Evolutionary conservation across 2,888 invertebrate genomes (phyloP).

Genomic region (Lepetodrilus schrolli): DNA sequence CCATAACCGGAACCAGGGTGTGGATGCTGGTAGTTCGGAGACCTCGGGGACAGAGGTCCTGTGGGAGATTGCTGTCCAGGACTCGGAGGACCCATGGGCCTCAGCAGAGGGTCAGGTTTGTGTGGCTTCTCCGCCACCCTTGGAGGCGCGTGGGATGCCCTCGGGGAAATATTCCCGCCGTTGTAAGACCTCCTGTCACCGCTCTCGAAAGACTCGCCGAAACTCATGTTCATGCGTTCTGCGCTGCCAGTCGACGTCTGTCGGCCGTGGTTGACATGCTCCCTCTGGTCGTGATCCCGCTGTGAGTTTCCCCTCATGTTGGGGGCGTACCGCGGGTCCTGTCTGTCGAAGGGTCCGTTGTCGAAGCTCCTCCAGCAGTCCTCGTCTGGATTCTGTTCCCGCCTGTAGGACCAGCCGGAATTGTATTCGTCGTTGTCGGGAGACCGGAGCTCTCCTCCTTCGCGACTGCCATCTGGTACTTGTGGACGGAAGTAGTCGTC

Average conservation of each 20-base stretch:
- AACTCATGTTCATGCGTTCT: constrained; percentile 23
- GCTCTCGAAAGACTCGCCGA: background rate
- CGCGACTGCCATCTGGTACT: constrained; percentile 21
- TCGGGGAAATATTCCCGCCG: background rate
- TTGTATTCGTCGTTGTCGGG: constrained; percentile 22
- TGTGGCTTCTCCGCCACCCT: constrained; percentile 35
- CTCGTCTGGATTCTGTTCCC: constrained; percentile 32
- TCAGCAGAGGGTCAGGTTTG: constrained; percentile 7
- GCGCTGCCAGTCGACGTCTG: constrained; percentile 18
- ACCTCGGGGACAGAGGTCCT: constrained; percentile 37
- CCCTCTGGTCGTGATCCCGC: background rate
- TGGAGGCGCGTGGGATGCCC: constrained; percentile 27
- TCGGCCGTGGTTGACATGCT: background rate
- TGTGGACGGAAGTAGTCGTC: constrained; percentile 51
- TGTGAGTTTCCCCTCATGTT: background rate
- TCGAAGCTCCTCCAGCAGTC: background rate
- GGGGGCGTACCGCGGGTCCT: background rate
- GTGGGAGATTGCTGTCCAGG: background rate
- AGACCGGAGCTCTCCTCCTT: constrained; percentile 35
- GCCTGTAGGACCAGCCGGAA: constrained; percentile 47
- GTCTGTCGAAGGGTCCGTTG: constrained; percentile 3
- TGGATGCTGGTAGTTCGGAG: background rate
- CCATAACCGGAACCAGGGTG: constrained; percentile 29
- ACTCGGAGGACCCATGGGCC: background rate
- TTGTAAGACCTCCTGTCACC: background rate